phyloP scores from a whole-genome alignment of 2,797 vertebrate genomes.

The Distichodus sexfasciatus region DNA sequence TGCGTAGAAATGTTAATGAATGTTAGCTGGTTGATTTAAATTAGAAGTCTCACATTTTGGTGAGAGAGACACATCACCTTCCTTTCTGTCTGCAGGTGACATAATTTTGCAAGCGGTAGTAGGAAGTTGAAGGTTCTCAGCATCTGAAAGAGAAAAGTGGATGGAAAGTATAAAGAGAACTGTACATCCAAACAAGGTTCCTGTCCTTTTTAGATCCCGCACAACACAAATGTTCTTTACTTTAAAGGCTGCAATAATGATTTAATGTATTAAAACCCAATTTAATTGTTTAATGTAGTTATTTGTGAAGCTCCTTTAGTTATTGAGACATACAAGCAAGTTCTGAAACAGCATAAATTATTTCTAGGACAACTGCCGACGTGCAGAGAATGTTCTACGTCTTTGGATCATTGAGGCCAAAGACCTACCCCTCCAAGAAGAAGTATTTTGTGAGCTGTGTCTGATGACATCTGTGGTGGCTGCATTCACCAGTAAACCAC shows the following conservation, averaged over 20 bases:
- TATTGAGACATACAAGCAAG: background rate
- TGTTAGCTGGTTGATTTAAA: background rate
- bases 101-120: conserved; percentile 87
- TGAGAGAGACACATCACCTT: background rate
- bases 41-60: background rate
- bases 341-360: background rate
- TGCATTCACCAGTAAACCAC: conserved; percentile 93
- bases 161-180: conserved; percentile 95
- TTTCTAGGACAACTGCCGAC: conserved; percentile 86
- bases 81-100: conserved; percentile 77
- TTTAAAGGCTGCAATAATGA: too few relatives aligned
- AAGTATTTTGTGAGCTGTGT: conserved; percentile 96
- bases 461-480: too few relatives aligned
- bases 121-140: conserved; percentile 94
- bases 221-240: too few relatives aligned
- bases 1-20: too few relatives aligned
- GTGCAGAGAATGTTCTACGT: conserved; percentile 87
- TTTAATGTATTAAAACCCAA: background rate
- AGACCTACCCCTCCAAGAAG: conserved; percentile 92
- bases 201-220: background rate
- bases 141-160: conserved; percentile 96
- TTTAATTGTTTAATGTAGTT: too few relatives aligned
- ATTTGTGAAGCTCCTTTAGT: background rate
- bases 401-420: conserved; percentile 98
- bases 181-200: conserved; percentile 93